A percentile compares a stretch with the other conserved stretches of the same genome.
Conservation (phyloP, 2,888 invertebrate genomes). For the Theodoxus fluviatilis region DNA sequence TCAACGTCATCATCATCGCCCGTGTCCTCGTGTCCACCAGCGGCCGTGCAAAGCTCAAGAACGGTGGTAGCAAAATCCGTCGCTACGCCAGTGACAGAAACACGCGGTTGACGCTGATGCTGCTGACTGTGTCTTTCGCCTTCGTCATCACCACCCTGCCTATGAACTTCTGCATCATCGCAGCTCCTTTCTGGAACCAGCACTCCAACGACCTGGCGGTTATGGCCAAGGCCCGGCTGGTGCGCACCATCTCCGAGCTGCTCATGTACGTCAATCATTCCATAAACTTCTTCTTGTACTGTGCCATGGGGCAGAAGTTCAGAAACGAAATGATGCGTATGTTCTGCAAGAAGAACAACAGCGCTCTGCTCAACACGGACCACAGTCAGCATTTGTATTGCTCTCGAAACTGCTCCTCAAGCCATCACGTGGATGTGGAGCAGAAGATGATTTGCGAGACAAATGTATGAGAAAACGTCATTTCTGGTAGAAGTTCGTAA, state of each 20-base stretch:
- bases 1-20: conserved; percentile 46
- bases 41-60: conserved; percentile 26
- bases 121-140: conserved; percentile 59
- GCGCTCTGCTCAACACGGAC: conserved; percentile 38
- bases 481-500: too few relatives aligned
- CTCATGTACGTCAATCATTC: conserved; percentile 62
- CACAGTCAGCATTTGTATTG: conserved; percentile 52
- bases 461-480: too few relatives aligned
- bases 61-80: conserved; percentile 33
- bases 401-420: conserved; percentile 39
- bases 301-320: conserved; percentile 54
- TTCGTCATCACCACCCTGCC: conserved; percentile 60
- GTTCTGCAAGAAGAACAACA: conserved; percentile 38
- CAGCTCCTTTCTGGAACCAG: conserved; percentile 36
- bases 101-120: conserved; percentile 58
- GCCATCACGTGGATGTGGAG: too few relatives aligned
- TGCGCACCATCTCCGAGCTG: conserved; percentile 52
- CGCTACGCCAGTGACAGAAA: conserved; percentile 47
- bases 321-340: conserved; percentile 44
- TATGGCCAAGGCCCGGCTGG: conserved; percentile 39
- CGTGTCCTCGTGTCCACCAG: conserved; percentile 46
- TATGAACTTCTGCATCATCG: conserved; percentile 49
- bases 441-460: too few relatives aligned
- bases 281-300: conserved; percentile 58
- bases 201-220: conserved; percentile 31